A percentile compares a stretch with the other conserved stretches of the same genome.
Evolutionary conservation across 1,140 invertebrate genomes (phyloP).

Genomic region (Trinorchestia longiramus): DNA sequence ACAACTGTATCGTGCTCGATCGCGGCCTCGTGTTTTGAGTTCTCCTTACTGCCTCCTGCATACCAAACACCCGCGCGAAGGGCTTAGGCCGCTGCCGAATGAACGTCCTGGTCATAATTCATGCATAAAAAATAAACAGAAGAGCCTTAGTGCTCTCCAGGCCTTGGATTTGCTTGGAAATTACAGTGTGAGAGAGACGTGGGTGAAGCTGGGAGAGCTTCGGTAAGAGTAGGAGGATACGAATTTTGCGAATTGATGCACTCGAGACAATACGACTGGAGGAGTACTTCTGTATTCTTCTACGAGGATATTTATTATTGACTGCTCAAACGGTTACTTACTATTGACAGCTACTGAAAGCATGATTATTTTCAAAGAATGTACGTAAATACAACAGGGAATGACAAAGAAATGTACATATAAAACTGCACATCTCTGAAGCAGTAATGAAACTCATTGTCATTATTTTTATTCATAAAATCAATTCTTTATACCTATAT

Average conservation of each 20-base stretch:
- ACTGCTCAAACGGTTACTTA: neutral
- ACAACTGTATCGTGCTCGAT: slow-evolving; percentile 7
- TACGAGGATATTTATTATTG: neutral
- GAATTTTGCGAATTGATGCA: neutral
- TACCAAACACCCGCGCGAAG: neutral
- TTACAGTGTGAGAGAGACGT: neutral
- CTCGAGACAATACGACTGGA: neutral
- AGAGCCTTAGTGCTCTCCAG: slow-evolving; percentile 36
- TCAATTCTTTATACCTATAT: no score
- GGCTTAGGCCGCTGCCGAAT: neutral
- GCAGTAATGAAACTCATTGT: no score
- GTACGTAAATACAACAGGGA: neutral
- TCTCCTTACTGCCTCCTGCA: neutral
- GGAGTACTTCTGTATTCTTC: neutral
- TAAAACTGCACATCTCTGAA: no score
- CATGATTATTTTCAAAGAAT: no score
- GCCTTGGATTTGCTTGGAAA: neutral
- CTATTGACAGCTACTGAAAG: no score
- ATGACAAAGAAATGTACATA: no score
- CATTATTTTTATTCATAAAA: no score
- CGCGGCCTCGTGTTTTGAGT: slow-evolving; percentile 15
- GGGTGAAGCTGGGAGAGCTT: neutral
- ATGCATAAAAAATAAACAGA: slow-evolving; percentile 40
- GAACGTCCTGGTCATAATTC: slow-evolving; percentile 30
- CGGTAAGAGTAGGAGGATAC: neutral